phyloP scores from a whole-genome alignment of 2,113 vertebrate genomes.

The Alaudala cheleensis region DNA sequence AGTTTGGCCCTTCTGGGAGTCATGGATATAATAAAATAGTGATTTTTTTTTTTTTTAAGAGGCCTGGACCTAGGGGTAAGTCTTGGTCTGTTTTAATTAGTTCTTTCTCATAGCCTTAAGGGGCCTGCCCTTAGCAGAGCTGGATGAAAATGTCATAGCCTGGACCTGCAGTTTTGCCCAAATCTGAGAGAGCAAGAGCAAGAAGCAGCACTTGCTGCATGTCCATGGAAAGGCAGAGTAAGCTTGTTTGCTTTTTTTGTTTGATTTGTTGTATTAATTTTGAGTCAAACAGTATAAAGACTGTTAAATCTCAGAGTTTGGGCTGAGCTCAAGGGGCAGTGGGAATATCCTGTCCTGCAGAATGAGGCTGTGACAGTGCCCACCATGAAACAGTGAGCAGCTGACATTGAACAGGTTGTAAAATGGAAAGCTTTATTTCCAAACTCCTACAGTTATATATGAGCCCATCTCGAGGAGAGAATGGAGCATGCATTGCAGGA shows the following conservation, averaged over 20 bases:
- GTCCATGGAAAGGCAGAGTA: not conserved
- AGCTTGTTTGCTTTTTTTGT: not conserved
- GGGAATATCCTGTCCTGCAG: not conserved
- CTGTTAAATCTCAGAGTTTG: not conserved
- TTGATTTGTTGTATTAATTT: not conserved
- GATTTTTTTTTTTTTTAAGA: not conserved
- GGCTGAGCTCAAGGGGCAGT: not conserved
- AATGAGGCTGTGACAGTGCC: not conserved
- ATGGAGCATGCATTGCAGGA: constrained; percentile 1
- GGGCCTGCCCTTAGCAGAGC: not conserved
- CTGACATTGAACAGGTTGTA: constrained; percentile 15
- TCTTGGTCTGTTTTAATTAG: not conserved
- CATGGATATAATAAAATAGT: not conserved
- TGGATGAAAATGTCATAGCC: not conserved
- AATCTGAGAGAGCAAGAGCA: not conserved
- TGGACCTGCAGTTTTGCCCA: not conserved
- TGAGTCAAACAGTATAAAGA: not conserved
- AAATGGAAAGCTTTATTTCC: constrained; percentile 41
- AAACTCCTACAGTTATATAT: constrained; percentile 45
- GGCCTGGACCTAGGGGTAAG: not conserved
- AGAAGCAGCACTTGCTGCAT: fast-evolving
- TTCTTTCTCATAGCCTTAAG: not conserved
- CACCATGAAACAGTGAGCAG: not conserved
- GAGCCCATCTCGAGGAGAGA: constrained; percentile 17
- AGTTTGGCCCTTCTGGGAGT: not conserved